phyloP scores from a whole-genome alignment of 2,113 vertebrate species.

The Caranx melampygus region DNA sequence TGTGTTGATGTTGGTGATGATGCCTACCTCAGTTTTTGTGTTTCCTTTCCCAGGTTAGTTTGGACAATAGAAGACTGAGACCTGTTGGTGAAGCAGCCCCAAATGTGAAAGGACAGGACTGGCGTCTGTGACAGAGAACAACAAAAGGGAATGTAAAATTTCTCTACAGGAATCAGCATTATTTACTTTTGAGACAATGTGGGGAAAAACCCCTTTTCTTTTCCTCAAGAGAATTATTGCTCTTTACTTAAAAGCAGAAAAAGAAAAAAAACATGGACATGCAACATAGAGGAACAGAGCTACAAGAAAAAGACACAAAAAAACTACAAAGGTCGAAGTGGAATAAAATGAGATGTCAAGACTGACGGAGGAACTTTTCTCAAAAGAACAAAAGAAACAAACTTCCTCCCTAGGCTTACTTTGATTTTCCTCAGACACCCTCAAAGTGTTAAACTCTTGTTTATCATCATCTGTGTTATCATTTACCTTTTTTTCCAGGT shows the following conservation, averaged over 20 bases:
- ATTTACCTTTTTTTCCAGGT: conserved; percentile 43
- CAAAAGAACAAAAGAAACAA: conserved; percentile 70
- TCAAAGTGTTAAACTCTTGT: conserved; percentile 66
- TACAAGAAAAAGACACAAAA: conserved; percentile 31
- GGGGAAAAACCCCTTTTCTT: conserved; percentile 35
- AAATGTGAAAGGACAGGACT: conserved; percentile 52
- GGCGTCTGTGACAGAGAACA: conserved; percentile 51
- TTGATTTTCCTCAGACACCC: conserved; percentile 68
- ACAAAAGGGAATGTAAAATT: conserved; percentile 80
- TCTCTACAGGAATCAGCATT: conserved; percentile 69
- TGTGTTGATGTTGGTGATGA: background rate
- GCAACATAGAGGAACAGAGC: conserved; percentile 60
- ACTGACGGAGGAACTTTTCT: conserved; percentile 61
- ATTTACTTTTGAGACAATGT: conserved; percentile 72
- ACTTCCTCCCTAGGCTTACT: conserved; percentile 71
- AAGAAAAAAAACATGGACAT: conserved; percentile 47
- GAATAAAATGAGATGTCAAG: conserved; percentile 51
- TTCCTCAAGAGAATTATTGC: conserved; percentile 60
- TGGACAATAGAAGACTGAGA: conserved; percentile 46
- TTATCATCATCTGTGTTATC: conserved; percentile 66
- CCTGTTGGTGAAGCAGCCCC: conserved; percentile 43
- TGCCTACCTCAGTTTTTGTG: background rate
- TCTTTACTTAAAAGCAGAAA: conserved; percentile 64
- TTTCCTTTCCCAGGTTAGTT: conserved; percentile 52
- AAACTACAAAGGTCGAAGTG: conserved; percentile 40